Evolutionary conservation across 2,797 vertebrate genomes (phyloP).

Genomic region (Falco novaeseelandiae): DNA sequence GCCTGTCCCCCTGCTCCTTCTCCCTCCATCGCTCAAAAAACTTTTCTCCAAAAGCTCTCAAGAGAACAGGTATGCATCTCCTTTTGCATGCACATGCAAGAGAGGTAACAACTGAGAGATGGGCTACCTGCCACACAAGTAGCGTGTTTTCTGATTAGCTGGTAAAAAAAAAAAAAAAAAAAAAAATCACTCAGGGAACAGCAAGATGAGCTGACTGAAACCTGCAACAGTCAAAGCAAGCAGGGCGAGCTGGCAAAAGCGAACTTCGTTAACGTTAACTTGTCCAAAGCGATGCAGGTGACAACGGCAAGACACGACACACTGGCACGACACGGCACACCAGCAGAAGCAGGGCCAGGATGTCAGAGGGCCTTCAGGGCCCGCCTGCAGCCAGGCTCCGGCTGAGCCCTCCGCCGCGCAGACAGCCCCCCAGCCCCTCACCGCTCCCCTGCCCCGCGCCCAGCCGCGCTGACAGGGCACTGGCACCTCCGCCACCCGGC

Average conservation of each 20-base stretch:
- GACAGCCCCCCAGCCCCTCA: not conserved
- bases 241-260: no score
- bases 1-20: not conserved
- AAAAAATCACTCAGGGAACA: not conserved
- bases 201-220: no score
- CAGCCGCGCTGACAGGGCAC: not conserved
- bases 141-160: not conserved
- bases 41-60: not conserved
- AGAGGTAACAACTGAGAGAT: not conserved
- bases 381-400: not conserved
- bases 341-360: no score
- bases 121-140: not conserved
- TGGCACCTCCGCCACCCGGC: not conserved
- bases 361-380: rapidly evolving
- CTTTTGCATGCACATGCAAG: rapidly evolving
- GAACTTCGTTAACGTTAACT: rapidly evolving
- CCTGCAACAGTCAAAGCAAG: not conserved
- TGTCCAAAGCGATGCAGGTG: rapidly evolving
- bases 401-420: not conserved
- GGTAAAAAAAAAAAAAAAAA: not conserved
- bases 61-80: rapidly evolving
- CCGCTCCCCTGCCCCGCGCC: rapidly evolving
- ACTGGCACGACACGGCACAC: no score
- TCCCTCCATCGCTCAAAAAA: not conserved
- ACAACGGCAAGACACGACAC: rapidly evolving